Percentiles rank a stretch among this genome's conserved stretches.
Evolutionary conservation across 2,797 vertebrate species (phyloP).

Genomic region (Numenius phaeopus): DNA sequence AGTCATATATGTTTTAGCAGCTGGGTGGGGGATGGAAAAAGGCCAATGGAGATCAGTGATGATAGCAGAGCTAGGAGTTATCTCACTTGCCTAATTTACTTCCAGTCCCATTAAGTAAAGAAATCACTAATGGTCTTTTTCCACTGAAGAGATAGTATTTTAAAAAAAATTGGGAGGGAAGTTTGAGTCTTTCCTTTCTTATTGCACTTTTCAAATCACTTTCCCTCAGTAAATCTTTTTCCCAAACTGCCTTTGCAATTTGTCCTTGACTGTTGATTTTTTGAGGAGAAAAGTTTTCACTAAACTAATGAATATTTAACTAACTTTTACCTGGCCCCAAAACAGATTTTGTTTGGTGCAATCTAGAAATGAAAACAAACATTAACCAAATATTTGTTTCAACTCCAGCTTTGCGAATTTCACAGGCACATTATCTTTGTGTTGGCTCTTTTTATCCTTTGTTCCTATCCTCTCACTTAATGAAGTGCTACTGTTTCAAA

Average conservation of each 20-base stretch:
- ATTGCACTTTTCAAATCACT: background rate
- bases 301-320: background rate
- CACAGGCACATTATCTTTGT: background rate
- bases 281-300: background rate
- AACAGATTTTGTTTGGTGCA: background rate
- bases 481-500: constrained; percentile 12
- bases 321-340: background rate
- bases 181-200: background rate
- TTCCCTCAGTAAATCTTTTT: background rate
- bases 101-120: background rate
- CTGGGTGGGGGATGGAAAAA: background rate
- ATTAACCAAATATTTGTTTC: background rate
- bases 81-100: background rate
- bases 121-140: background rate
- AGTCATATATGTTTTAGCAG: background rate
- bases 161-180: background rate
- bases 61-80: background rate
- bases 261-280: background rate
- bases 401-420: background rate
- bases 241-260: background rate
- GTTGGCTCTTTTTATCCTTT: background rate
- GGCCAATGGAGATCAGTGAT: background rate
- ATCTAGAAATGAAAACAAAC: background rate
- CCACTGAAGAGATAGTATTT: background rate
- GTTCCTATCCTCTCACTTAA: background rate